Evolutionary conservation across 2,113 vertebrate genomes (phyloP), one percentile per base, ranked within the genome.

Genomic region (Taurulus bubalis): DNA sequence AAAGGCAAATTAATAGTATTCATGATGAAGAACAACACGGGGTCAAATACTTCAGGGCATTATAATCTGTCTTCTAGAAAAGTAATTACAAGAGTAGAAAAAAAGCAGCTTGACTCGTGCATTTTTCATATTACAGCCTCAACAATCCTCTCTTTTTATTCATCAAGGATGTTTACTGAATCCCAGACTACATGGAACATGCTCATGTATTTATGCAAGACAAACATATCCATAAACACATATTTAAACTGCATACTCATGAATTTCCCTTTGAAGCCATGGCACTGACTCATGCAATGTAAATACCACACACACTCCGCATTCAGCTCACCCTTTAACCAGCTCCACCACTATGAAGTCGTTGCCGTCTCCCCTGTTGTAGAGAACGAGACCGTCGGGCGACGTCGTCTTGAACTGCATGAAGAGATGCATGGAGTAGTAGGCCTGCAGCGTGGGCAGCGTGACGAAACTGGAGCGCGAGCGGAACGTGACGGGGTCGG

Each of bases 341-440:
- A 99, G 95, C 94, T 99, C 98, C 85, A 99, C 93, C 88, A 99
- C 98, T 82, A 99, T 99, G 89, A 99, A 99, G 94, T 99, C 98
- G 84, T 98, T 99, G 87, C 98, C 98, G 87, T 99, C 98, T 22
- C 98, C 98, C 75, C 98, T 96, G 94, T 99, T 99, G 95, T 95
- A 99, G 12, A 99, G 96, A 86, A 99, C 95, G 53, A 99, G 95
- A 82, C 98, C 98, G 78, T 99, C 98, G 62, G 98, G 95, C 1
- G 98, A 99, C 20, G 98, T 99, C 6, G 98, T 99, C 95, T 99
- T 99, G 95, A 99, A 99, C 95, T 99, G 98, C 96, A 99, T 98
- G 94, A 99, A 99, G 88, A 99, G 97, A 91, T 99, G 98, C 98
- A 99, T 99, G 94, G 98, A 98, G 82, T 98, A 99, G 90, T 99